Conservation (phyloP, 2,113 vertebrate species). For the Murina feae region DNA sequence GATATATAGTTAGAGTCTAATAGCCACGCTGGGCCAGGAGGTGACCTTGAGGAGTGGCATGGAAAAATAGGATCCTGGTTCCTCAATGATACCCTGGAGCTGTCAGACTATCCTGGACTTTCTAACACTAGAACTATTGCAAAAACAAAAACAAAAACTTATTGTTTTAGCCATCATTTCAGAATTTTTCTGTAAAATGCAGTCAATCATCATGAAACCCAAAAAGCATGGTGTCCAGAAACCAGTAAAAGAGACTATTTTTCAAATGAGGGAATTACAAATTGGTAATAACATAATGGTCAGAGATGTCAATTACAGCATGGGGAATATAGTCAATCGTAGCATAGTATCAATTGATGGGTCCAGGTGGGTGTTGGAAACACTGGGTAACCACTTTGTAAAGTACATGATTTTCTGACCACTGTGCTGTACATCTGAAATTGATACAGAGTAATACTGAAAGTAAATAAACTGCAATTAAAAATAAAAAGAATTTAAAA, state of each 20-base stretch:
- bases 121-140: neutral
- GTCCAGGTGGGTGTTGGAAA: neutral
- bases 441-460: neutral
- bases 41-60: neutral
- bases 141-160: neutral
- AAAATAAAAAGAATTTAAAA: neutral
- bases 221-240: neutral
- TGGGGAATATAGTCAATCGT: neutral
- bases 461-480: neutral
- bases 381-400: neutral
- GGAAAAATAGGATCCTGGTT: neutral
- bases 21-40: accelerated
- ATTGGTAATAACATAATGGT: neutral
- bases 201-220: neutral
- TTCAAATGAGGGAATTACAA: neutral
- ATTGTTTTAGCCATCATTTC: neutral
- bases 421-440: neutral
- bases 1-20: neutral
- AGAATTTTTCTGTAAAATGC: neutral
- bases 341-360: neutral
- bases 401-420: neutral
- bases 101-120: neutral
- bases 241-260: neutral
- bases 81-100: neutral
- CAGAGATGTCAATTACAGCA: neutral